Conservation (phyloP, 2,797 vertebrate genomes). For the Eremophila alpestris region DNA sequence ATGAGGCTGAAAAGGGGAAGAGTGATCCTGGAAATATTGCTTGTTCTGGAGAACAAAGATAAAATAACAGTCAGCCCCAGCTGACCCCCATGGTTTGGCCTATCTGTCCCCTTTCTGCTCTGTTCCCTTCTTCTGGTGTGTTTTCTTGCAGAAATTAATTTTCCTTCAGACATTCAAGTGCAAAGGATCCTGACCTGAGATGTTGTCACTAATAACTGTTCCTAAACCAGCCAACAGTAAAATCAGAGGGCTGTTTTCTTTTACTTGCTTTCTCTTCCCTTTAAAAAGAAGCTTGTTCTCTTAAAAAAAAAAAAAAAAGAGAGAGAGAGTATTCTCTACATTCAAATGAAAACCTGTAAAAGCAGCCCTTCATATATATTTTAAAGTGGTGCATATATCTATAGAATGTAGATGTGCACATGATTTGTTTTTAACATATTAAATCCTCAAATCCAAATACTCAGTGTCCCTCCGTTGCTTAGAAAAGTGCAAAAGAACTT, state of each 20-base stretch:
- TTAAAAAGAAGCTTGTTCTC: neutral
- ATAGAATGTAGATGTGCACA: neutral
- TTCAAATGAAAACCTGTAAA: neutral
- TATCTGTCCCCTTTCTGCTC: neutral
- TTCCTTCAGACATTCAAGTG: neutral
- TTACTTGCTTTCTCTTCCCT: neutral
- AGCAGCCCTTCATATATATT: neutral
- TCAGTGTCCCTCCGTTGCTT: neutral
- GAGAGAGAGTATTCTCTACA: neutral
- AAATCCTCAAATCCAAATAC: neutral
- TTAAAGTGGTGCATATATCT: neutral
- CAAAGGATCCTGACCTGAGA: neutral
- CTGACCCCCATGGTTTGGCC: neutral
- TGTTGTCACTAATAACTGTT: neutral
- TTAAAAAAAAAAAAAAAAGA: neutral
- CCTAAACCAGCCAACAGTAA: neutral
- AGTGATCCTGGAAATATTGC: neutral
- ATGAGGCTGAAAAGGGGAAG: neutral
- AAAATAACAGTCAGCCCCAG: neutral
- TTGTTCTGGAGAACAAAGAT: neutral
- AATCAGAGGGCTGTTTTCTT: neutral
- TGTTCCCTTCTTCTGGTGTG: neutral
- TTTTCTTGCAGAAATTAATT: conserved; percentile 24
- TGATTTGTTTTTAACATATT: neutral
- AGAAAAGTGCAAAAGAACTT: neutral